phyloP scores from a whole-genome alignment of 2,797 vertebrate genomes.

The Mormyrus proboscirostris region DNA sequence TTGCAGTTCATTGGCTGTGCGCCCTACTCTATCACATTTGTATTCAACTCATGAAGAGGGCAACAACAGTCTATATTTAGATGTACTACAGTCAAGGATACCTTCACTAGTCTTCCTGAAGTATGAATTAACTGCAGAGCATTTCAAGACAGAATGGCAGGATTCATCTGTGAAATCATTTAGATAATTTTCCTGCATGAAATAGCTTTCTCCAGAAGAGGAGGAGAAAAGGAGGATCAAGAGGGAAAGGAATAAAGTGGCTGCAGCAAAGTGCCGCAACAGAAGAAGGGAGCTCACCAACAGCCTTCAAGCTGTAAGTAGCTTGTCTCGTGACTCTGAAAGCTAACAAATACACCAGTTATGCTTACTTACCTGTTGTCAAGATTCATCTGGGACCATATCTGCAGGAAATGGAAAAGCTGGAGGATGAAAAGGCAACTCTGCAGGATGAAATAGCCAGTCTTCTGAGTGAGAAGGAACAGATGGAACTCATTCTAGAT shows the following conservation, averaged over 20 bases:
- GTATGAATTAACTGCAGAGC: slow-evolving; percentile 37
- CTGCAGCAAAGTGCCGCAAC: slow-evolving; percentile 91
- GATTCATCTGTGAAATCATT: slow-evolving; percentile 29
- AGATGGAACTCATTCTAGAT: slow-evolving; percentile 81
- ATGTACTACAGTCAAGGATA: slow-evolving; percentile 49
- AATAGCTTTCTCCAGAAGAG: slow-evolving; percentile 81
- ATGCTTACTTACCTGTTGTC: neutral
- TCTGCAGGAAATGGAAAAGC: slow-evolving; percentile 79
- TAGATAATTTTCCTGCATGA: slow-evolving; percentile 34
- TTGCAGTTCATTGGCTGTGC: slow-evolving; percentile 41
- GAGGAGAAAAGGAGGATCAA: slow-evolving; percentile 83
- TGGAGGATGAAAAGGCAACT: slow-evolving; percentile 82
- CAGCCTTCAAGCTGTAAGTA: slow-evolving; percentile 81
- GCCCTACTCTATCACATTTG: slow-evolving; percentile 56
- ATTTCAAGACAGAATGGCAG: slow-evolving; percentile 37
- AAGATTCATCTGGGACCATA: neutral
- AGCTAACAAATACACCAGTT: neutral
- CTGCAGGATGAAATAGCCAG: slow-evolving; percentile 83
- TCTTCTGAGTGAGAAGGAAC: slow-evolving; percentile 88
- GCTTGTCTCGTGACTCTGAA: slow-evolving; percentile 13
- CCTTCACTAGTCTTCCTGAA: slow-evolving; percentile 46
- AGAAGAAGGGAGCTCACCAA: slow-evolving; percentile 82
- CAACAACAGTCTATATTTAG: slow-evolving; percentile 67
- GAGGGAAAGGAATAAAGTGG: slow-evolving; percentile 91
- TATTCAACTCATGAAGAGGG: slow-evolving; percentile 48